These are phyloP conservation scores for Anhinga rufa DNA, from an alignment of 2,113 vertebrate species.

Conservation along the genomic window DNA sequence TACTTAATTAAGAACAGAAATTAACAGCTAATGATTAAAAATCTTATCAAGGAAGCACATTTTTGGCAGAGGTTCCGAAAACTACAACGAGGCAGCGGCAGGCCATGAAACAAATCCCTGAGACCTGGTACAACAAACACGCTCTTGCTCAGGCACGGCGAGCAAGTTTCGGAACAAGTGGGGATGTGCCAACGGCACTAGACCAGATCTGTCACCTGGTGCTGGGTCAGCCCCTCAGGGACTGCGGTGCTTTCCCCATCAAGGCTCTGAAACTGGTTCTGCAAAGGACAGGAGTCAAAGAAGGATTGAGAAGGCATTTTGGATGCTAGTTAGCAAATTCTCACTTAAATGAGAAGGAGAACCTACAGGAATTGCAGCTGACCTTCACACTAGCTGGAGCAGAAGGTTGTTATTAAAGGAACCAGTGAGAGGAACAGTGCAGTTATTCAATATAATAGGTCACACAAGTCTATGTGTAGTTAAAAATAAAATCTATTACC, in stretches of 20 bases:
- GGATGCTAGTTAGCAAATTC: constrained; percentile 62
- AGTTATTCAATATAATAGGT: constrained; percentile 60
- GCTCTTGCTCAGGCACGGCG: neutral
- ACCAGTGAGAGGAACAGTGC: constrained; percentile 30
- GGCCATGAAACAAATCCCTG: neutral
- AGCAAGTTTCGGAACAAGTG: neutral
- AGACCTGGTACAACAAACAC: neutral
- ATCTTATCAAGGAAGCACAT: constrained; percentile 5
- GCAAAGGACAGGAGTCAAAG: neutral
- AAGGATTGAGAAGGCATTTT: constrained; percentile 24
- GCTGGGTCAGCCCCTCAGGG: neutral
- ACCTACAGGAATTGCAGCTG: constrained; percentile 52
- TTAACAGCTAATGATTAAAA: neutral
- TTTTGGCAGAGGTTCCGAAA: neutral
- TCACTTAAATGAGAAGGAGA: constrained; percentile 31
- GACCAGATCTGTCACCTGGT: neutral
- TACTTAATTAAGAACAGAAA: neutral
- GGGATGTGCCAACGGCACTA: neutral
- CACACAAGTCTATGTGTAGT: constrained; percentile 41
- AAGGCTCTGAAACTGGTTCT: neutral
- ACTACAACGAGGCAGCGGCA: neutral
- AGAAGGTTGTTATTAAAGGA: constrained; percentile 66
- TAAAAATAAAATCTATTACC: constrained; percentile 61
- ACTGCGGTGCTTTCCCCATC: neutral
- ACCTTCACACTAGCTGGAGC: constrained; percentile 64